Evolutionary conservation across 1,140 invertebrate species (phyloP), one percentile per base, ranked within the genome.

Genomic region (Subanguina moxae): DNA sequence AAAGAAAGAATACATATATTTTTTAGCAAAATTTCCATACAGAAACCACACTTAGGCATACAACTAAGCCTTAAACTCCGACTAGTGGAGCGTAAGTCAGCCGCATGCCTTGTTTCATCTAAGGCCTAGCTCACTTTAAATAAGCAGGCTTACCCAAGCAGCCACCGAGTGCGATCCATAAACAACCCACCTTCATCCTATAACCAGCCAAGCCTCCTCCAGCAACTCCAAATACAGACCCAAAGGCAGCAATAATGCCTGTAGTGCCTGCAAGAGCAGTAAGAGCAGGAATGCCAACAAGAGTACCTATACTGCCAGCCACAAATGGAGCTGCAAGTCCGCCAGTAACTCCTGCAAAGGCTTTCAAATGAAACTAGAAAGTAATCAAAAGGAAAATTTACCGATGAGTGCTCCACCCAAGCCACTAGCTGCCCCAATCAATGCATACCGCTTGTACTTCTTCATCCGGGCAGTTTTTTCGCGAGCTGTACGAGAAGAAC

Each of bases 391-490:
- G 32, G 3, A 38, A 38, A 23, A 13, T 56, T 13, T 30, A 77
- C 85, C 85, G 66, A 86, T 84, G 17, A 86, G 68, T 21, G 85
- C 78, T 28, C 85, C 85, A 0, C 85, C 85, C 27, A 84, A 80
- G 17, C 84, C 78, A 42, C 83, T 83, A 25, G 84, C 84, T 15
- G 84, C 75, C 43, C 85, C 84, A 72, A 86, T 85, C 74, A 85
- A 65, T 64, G 83, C 83, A 65, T 79, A 82, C 32, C 85, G 70
- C 65, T 85, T 86, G 8, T 83, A 74, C 66, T 85, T 86, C 30
- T 79, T 78, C 56, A 78, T 80, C 65, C 78, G 82, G 11, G 68
- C 73, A 57, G 77, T 79, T 38, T 81, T 83, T 38, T 78, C 70
- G 58, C 84, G 82, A 64, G 82, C 81, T 48, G 74, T 66, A 61